Percentiles rank a stretch among this genome's conserved stretches.
Evolutionary conservation across 2,888 invertebrate species (phyloP).

Genomic region (Teinopalpus imperialis): DNA sequence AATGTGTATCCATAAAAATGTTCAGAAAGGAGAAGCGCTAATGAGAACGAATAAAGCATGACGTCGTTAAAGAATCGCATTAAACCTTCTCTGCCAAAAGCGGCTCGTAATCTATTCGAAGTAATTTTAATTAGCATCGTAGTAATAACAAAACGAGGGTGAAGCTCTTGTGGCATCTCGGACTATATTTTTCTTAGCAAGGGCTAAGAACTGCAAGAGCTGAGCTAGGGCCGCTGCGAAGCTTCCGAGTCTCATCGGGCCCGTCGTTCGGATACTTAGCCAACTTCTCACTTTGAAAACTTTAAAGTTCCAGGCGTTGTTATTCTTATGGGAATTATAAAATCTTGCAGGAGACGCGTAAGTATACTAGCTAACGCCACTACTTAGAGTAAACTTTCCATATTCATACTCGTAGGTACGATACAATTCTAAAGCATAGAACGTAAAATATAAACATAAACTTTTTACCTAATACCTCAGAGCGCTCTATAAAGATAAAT

Average conservation of each 20-base stretch:
- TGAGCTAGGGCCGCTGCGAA: slow-evolving; percentile 33
- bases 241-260: slow-evolving; percentile 12
- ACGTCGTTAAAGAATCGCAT: slow-evolving; percentile 77
- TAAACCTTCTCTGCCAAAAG: slow-evolving; percentile 73
- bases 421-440: slow-evolving; percentile 6
- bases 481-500: slow-evolving; percentile 22
- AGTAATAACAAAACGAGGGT: slow-evolving; percentile 71
- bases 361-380: slow-evolving; percentile 11
- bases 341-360: slow-evolving; percentile 37
- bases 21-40: slow-evolving; percentile 67
- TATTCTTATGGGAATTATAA: slow-evolving; percentile 57
- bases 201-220: slow-evolving; percentile 46
- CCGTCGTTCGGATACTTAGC: slow-evolving; percentile 50
- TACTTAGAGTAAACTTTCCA: background rate
- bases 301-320: slow-evolving; percentile 49
- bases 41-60: slow-evolving; percentile 78
- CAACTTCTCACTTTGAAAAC: slow-evolving; percentile 60
- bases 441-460: slow-evolving; percentile 4
- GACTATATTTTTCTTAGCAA: slow-evolving; percentile 57
- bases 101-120: slow-evolving; percentile 76
- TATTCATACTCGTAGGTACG: too few relatives aligned
- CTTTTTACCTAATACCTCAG: slow-evolving; percentile 12
- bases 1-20: slow-evolving; percentile 61
- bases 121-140: slow-evolving; percentile 79
- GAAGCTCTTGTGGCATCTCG: slow-evolving; percentile 73